phyloP scores from a whole-genome alignment of 2,888 invertebrate genomes.

The Euplexia lucipara region DNA sequence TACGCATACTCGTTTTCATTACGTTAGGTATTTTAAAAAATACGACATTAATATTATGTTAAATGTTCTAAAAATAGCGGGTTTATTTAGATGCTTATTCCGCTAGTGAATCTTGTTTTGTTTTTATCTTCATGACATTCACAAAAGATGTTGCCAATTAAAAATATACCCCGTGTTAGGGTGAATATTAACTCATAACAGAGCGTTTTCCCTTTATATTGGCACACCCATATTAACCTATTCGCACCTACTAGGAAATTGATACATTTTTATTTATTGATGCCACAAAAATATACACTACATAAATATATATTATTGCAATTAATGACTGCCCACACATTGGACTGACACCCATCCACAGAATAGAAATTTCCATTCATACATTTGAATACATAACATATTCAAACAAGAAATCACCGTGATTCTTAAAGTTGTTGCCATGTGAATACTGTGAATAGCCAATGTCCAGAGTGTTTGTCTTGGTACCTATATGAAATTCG shows the following conservation, averaged over 20 bases:
- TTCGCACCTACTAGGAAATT: background rate
- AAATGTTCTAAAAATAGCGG: constrained; percentile 9
- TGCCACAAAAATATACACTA: background rate
- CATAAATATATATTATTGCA: constrained; percentile 15
- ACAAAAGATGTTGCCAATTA: constrained; percentile 20
- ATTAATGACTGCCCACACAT: constrained; percentile 24
- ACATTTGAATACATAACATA: constrained; percentile 59
- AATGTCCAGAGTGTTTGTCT: constrained; percentile 25
- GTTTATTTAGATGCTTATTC: background rate
- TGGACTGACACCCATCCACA: background rate
- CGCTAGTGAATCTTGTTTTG: background rate
- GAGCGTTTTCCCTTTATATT: background rate
- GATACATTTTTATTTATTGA: background rate
- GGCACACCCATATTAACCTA: background rate
- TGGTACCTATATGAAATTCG: constrained; percentile 15
- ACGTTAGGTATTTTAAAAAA: too few species aligned
- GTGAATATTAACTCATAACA: background rate
- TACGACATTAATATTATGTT: too few species aligned
- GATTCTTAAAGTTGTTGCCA: constrained; percentile 43
- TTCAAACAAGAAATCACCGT: constrained; percentile 52
- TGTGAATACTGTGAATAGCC: constrained; percentile 8
- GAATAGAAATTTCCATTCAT: constrained; percentile 49
- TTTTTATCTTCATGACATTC: background rate
- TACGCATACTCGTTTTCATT: too few species aligned
- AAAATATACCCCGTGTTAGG: constrained; percentile 23